phyloP scores from a whole-genome alignment of 2,113 vertebrate genomes.

The Todiramphus saurophagus region DNA sequence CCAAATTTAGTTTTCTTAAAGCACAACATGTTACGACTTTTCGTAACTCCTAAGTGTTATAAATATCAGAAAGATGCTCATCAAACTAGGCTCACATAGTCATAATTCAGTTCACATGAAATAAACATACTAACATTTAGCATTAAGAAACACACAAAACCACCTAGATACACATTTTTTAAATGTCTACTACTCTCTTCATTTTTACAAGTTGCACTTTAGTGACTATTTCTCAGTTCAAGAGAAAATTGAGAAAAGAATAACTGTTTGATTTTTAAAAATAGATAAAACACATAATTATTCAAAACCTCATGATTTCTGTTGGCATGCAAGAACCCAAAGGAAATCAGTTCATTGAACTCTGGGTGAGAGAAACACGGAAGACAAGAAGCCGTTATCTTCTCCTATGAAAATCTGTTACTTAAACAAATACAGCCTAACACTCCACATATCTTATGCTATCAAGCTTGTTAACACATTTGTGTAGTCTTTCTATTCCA shows the following conservation, averaged over 20 bases:
- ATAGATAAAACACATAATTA: background rate
- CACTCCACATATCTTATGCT: background rate
- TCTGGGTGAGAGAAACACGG: background rate
- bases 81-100: background rate
- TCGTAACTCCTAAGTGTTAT: background rate
- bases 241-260: background rate
- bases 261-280: background rate
- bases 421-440: background rate
- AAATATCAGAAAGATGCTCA: background rate
- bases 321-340: background rate
- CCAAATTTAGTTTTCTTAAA: background rate
- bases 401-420: background rate
- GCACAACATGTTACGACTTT: background rate
- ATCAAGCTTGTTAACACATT: background rate
- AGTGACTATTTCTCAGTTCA: background rate
- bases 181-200: background rate
- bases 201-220: background rate
- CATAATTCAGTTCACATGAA: background rate
- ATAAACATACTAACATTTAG: background rate
- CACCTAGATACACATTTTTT: rapidly evolving
- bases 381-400: background rate
- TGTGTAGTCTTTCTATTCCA: background rate
- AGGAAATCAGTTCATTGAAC: background rate
- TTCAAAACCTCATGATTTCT: background rate
- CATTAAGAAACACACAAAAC: background rate